Evolutionary conservation across 2,113 vertebrate genomes (phyloP).

Genomic region (Megalops atlanticus): DNA sequence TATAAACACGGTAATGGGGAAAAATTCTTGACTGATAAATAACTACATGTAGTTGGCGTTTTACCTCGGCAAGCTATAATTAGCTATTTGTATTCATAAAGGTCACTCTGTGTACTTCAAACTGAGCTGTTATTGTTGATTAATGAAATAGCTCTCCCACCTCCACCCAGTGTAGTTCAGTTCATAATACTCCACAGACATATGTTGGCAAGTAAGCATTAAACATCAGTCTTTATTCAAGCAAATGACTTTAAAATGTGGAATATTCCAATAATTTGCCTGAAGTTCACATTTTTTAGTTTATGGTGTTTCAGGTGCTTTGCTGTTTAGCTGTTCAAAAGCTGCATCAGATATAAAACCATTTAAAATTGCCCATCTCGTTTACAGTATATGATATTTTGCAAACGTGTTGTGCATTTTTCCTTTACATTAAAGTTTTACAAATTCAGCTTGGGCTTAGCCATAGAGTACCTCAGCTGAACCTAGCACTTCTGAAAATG

Average conservation of each 20-base stretch:
- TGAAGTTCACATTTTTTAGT: no score
- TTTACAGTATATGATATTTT: no score
- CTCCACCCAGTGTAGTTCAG: not conserved
- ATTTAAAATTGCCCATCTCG: no score
- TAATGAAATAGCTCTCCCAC: constrained; percentile 4
- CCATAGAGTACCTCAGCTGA: no score
- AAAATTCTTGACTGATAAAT: not conserved
- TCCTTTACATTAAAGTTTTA: no score
- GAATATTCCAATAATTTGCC: no score
- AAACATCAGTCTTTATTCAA: not conserved
- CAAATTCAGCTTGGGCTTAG: no score
- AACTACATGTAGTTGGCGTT: not conserved
- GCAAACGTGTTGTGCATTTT: no score
- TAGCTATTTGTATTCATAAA: constrained; percentile 31
- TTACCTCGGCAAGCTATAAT: constrained; percentile 28
- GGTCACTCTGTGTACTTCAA: not conserved
- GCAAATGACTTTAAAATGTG: not conserved
- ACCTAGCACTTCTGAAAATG: no score
- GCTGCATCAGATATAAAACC: no score
- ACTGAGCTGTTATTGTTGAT: constrained; percentile 16
- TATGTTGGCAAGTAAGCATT: not conserved
- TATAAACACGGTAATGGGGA: constrained; percentile 5
- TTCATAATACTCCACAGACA: not conserved
- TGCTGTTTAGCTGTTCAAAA: no score
- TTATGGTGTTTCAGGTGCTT: no score